Percentiles rank a stretch among this genome's conserved stretches.
Evolutionary conservation across 2,113 vertebrate genomes (phyloP).

Genomic region (Pagrus major): DNA sequence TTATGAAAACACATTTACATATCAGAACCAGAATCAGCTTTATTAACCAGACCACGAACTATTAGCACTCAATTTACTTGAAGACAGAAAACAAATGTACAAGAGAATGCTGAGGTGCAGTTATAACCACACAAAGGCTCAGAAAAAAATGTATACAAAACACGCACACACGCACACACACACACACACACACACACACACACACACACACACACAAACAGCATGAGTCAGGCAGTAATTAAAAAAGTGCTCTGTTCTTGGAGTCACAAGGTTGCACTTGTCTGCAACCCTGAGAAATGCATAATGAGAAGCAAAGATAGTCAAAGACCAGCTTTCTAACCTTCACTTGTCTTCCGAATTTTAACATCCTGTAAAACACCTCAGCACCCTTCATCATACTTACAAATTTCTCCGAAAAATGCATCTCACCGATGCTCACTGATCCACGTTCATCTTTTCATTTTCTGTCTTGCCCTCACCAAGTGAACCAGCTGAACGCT

Average conservation of each 20-base stretch:
- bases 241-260: constrained; percentile 38
- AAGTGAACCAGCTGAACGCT: neutral
- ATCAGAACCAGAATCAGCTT: neutral
- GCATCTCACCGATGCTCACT: neutral
- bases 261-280: constrained; percentile 27
- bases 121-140: neutral
- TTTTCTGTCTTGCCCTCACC: neutral
- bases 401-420: constrained; percentile 8
- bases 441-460: neutral
- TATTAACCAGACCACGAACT: neutral
- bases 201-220: neutral
- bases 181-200: neutral
- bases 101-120: neutral
- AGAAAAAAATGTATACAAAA: neutral
- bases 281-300: constrained; percentile 19
- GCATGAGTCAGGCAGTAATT: constrained; percentile 25
- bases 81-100: neutral
- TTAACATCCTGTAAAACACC: constrained; percentile 29
- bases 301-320: constrained; percentile 37
- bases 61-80: neutral
- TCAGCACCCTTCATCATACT: constrained; percentile 22
- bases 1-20: constrained; percentile 3
- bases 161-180: neutral
- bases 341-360: constrained; percentile 27
- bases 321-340: constrained; percentile 29